A percentile compares a stretch with the other conserved stretches of the same genome.
Conservation (phyloP, 2,888 invertebrate genomes). For the Darwinula stevensoni region DNA sequence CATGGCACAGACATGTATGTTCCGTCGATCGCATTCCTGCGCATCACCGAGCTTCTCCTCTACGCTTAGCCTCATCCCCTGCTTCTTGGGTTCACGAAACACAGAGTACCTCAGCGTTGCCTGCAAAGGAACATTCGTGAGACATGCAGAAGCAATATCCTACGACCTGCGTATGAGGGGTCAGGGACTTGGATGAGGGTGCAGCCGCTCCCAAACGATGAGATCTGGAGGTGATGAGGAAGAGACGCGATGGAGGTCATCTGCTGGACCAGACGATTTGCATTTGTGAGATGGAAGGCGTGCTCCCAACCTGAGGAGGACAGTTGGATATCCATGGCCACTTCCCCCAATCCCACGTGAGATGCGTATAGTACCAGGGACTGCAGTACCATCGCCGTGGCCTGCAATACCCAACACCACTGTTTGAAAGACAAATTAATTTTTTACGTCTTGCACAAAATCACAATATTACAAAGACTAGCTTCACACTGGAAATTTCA, state of each 20-base stretch:
- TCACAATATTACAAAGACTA: too few relatives aligned
- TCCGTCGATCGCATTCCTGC: not conserved
- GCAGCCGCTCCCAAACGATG: not conserved
- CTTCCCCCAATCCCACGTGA: not conserved
- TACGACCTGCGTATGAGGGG: too few relatives aligned
- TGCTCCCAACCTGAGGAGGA: not conserved
- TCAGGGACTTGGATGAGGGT: conserved; percentile 1
- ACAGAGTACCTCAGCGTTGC: not conserved
- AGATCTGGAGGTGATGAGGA: not conserved
- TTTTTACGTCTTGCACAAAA: too few relatives aligned
- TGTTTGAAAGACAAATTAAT: too few relatives aligned
- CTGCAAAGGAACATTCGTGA: too few relatives aligned
- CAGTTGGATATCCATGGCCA: not conserved
- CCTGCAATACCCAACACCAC: too few relatives aligned
- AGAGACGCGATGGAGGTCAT: not conserved
- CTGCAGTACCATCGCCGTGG: not conserved
- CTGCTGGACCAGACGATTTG: not conserved
- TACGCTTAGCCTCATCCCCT: too few relatives aligned
- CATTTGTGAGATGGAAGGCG: not conserved
- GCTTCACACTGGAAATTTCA: too few relatives aligned
- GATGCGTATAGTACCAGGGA: not conserved
- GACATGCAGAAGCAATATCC: too few relatives aligned
- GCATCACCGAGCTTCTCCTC: not conserved
- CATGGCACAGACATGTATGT: not conserved
- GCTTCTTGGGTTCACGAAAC: not conserved